These are phyloP conservation scores for Caranx melampygus DNA, from an alignment of 2,113 vertebrate genomes.

Conservation along the genomic window DNA sequence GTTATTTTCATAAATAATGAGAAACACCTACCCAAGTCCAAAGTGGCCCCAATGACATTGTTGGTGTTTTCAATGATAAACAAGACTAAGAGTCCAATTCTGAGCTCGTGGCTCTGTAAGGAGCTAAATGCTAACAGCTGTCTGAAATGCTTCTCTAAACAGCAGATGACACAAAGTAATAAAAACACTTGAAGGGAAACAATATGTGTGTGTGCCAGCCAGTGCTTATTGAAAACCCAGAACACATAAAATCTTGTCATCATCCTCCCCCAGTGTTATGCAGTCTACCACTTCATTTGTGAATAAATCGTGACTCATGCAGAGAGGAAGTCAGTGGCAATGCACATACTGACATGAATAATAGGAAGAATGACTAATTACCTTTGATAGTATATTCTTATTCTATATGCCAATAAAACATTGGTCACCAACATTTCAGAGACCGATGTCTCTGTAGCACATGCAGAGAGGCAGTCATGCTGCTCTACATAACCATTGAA, in stretches of 20 bases:
- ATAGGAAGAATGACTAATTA: conserved; percentile 40
- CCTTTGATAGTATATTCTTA: conserved; percentile 18
- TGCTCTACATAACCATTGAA: conserved; percentile 10
- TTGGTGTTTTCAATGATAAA: no score
- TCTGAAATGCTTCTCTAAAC: conserved; percentile 15
- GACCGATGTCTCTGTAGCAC: not conserved
- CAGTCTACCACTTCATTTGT: conserved; percentile 24
- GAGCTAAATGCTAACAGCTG: no score
- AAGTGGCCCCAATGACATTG: no score
- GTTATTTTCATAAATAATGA: no score
- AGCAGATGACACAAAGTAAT: conserved; percentile 8
- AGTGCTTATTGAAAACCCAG: conserved; percentile 31
- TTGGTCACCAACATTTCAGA: conserved; percentile 35
- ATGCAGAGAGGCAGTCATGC: conserved; percentile 2
- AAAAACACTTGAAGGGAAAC: not conserved
- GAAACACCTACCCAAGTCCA: no score
- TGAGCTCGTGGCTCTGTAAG: no score
- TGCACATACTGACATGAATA: conserved; percentile 33
- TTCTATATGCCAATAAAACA: conserved; percentile 4
- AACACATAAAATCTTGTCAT: conserved; percentile 28
- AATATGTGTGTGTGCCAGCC: not conserved
- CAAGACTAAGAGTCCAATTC: no score
- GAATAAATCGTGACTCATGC: conserved; percentile 57
- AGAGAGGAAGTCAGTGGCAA: conserved; percentile 40
- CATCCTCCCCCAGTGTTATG: conserved; percentile 22